phyloP scores from a whole-genome alignment of 2,113 vertebrate species.

The Chrysemys picta region DNA sequence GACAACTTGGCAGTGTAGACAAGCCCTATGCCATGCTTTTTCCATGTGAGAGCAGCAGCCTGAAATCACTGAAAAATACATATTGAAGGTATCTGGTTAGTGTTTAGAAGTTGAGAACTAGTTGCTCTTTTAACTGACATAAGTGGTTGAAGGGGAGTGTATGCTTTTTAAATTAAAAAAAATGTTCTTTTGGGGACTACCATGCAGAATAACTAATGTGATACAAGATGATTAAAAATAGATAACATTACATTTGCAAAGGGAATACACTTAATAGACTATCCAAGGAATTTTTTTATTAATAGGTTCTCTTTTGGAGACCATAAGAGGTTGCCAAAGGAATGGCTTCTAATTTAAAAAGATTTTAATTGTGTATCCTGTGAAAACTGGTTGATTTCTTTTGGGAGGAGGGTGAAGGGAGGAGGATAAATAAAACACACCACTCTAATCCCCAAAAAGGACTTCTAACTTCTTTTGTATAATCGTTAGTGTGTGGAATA shows the following conservation, averaged over 20 bases:
- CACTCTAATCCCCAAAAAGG: accelerated
- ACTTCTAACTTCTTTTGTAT: accelerated
- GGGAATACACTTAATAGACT: not conserved
- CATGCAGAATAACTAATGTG: accelerated
- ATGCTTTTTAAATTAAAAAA: not conserved
- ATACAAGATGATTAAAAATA: not conserved
- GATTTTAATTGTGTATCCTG: not conserved
- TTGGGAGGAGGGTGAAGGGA: not conserved
- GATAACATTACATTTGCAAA: accelerated
- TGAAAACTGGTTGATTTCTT: not conserved
- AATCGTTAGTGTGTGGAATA: not conserved
- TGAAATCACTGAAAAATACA: not conserved
- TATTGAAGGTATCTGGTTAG: not conserved
- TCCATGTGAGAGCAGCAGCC: not conserved
- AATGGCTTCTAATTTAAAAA: not conserved
- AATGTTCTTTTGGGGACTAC: not conserved
- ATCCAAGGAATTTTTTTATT: not conserved
- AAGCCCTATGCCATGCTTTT: not conserved
- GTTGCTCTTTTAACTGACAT: not conserved
- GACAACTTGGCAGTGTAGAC: too few relatives aligned
- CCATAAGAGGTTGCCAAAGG: not conserved
- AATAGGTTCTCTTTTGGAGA: accelerated
- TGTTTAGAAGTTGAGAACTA: not conserved
- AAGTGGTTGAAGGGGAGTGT: not conserved
- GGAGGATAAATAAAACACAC: not conserved